Evolutionary conservation across 2,888 invertebrate species (phyloP).

Genomic region (Podabrus alpinus): DNA sequence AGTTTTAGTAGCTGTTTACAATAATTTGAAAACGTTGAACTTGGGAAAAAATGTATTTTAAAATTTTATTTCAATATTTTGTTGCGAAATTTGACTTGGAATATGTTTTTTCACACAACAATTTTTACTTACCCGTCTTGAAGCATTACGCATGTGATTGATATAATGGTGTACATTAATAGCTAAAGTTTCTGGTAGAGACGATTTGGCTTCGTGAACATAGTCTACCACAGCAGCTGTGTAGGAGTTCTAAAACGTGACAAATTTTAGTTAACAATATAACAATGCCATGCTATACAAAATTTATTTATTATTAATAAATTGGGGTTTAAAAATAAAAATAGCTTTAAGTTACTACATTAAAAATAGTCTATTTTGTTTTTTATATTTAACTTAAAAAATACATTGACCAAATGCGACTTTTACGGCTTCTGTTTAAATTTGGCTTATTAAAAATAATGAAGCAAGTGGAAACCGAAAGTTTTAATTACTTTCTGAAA

Average conservation of each 20-base stretch:
- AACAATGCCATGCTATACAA: background rate
- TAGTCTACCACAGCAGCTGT: constrained; percentile 26
- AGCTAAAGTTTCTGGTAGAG: constrained; percentile 6
- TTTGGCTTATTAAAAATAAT: background rate
- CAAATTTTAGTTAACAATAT: background rate
- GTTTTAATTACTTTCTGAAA: background rate
- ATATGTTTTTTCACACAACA: background rate
- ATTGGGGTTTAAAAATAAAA: constrained; percentile 1
- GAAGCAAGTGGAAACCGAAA: background rate
- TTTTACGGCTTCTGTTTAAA: background rate
- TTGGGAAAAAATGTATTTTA: too few relatives aligned
- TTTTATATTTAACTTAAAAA: background rate
- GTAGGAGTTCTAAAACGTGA: constrained; percentile 20
- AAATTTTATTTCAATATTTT: background rate
- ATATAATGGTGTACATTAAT: constrained; percentile 17
- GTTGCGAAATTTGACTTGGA: background rate
- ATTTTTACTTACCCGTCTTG: constrained; percentile 14
- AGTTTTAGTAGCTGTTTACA: too few relatives aligned
- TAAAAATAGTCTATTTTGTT: background rate
- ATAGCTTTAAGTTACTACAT: background rate
- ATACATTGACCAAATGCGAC: background rate
- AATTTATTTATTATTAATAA: background rate
- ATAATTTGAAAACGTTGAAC: background rate
- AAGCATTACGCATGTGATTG: constrained; percentile 19
- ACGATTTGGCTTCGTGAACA: constrained; percentile 4